Percentiles rank a stretch among this genome's conserved stretches.
Evolutionary conservation across 1,140 invertebrate genomes (phyloP).

Genomic region (Diachasmimorpha longicaudata): DNA sequence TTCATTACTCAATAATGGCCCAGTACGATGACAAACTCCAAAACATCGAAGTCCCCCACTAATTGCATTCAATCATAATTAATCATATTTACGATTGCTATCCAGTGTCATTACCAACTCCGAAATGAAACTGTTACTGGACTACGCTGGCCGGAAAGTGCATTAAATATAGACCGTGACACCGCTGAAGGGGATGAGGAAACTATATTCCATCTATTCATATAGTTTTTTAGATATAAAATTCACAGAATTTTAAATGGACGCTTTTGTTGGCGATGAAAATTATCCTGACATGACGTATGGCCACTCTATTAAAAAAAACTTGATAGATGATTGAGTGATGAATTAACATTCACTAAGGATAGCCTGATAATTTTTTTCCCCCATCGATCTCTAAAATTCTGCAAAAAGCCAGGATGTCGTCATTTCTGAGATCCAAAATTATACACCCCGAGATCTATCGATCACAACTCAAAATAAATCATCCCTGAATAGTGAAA

Average conservation of each 20-base stretch:
- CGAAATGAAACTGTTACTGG: neutral
- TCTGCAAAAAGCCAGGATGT: neutral
- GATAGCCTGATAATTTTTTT: neutral
- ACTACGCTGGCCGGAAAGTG: neutral
- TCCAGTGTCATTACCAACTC: neutral
- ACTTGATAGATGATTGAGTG: neutral
- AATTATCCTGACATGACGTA: neutral
- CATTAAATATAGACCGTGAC: neutral
- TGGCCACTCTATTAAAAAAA: neutral
- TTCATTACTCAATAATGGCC: neutral
- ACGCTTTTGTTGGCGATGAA: neutral
- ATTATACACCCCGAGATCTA: neutral
- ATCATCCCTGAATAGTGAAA: neutral
- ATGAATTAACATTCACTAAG: neutral
- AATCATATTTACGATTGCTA: neutral
- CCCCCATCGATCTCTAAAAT: neutral
- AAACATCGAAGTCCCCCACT: neutral
- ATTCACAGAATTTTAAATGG: too few species aligned
- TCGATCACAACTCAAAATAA: neutral
- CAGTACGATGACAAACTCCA: neutral
- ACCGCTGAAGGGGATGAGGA: neutral
- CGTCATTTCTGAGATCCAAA: neutral
- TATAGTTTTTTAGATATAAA: too few species aligned
- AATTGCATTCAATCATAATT: neutral
- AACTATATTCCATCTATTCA: neutral